A percentile compares a stretch with the other conserved stretches of the same genome.
These are phyloP conservation scores for Fratercula arctica DNA, from an alignment of 2,797 vertebrate species.

Conservation along the genomic window DNA sequence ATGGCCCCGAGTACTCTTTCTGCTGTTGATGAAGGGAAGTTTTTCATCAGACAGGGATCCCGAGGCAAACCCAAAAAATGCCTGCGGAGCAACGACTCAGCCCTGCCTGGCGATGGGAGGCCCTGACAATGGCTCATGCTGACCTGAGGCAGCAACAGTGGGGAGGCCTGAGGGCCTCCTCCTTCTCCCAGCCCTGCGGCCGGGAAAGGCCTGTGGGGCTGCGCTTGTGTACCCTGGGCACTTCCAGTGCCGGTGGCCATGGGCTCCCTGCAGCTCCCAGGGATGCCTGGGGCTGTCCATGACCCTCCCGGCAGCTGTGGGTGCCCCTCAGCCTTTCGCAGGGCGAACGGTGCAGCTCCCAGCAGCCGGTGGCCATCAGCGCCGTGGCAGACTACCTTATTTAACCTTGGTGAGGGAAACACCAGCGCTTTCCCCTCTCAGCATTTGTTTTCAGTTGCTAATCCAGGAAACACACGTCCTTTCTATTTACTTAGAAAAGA, in stretches of 20 bases:
- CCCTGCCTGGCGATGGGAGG: accelerated
- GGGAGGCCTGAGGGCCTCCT: neutral
- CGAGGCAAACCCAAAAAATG: neutral
- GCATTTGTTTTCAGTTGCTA: slow-evolving; percentile 55
- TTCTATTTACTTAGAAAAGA: slow-evolving; percentile 61
- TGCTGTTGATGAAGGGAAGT: neutral
- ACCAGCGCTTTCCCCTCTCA: neutral
- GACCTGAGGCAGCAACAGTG: accelerated
- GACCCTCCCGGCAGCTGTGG: accelerated
- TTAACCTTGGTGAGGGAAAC: slow-evolving; percentile 61
- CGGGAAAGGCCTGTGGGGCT: neutral
- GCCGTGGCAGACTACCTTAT: slow-evolving; percentile 2
- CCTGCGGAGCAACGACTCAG: neutral
- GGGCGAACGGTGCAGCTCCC: accelerated
- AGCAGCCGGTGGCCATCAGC: neutral
- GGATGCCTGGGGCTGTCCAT: neutral
- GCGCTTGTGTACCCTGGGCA: neutral
- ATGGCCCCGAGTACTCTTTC: neutral
- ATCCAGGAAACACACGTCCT: slow-evolving; percentile 61
- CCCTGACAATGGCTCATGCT: accelerated
- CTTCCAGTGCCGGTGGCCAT: accelerated
- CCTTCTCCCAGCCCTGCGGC: accelerated
- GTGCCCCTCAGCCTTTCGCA: neutral
- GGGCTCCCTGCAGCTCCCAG: accelerated
- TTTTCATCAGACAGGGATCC: neutral